Evolutionary conservation across 2,113 vertebrate species (phyloP).

Genomic region (Andinoacara biseriatus): DNA sequence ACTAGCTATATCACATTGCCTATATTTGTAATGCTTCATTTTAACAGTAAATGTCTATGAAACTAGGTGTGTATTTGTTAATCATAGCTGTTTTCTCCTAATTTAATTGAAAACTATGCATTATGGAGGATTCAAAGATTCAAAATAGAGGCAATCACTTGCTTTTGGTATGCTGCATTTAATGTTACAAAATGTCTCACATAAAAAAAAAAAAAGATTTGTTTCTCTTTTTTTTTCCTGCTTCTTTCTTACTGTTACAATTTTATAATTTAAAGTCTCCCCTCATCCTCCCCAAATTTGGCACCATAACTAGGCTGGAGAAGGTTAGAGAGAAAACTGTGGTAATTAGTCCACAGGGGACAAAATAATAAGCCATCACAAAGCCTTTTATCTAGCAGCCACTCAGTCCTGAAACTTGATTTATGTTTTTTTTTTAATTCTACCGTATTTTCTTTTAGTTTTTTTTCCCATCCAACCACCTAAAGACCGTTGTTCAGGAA

Average conservation of each 20-base stretch:
- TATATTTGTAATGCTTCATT: conserved; percentile 56
- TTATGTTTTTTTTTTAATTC: conserved; percentile 37
- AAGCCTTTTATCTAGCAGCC: conserved; percentile 69
- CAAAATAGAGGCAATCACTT: conserved; percentile 60
- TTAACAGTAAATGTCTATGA: conserved; percentile 58
- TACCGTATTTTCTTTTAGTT: conserved; percentile 36
- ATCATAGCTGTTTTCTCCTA: conserved; percentile 77
- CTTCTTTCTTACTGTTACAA: conserved; percentile 32
- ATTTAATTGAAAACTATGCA: conserved; percentile 54
- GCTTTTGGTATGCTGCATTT: conserved; percentile 6
- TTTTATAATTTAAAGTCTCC: conserved; percentile 17
- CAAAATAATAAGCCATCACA: conserved; percentile 66
- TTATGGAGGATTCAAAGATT: conserved; percentile 74
- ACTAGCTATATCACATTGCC: conserved; percentile 74
- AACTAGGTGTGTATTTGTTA: conserved; percentile 54
- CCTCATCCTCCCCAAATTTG: conserved; percentile 53
- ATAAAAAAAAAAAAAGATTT: not conserved
- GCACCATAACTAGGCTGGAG: conserved; percentile 67
- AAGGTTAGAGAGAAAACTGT: conserved; percentile 70
- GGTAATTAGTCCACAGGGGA: conserved; percentile 77
- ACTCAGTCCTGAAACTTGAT: conserved; percentile 58
- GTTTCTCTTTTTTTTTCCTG: not conserved
- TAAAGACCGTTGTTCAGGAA: conserved; percentile 23
- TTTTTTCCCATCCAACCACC: conserved; percentile 48
- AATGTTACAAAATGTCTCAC: not conserved